Conservation (phyloP, 2,797 vertebrate genomes). For the Acrossocheilus wenchowensis region DNA sequence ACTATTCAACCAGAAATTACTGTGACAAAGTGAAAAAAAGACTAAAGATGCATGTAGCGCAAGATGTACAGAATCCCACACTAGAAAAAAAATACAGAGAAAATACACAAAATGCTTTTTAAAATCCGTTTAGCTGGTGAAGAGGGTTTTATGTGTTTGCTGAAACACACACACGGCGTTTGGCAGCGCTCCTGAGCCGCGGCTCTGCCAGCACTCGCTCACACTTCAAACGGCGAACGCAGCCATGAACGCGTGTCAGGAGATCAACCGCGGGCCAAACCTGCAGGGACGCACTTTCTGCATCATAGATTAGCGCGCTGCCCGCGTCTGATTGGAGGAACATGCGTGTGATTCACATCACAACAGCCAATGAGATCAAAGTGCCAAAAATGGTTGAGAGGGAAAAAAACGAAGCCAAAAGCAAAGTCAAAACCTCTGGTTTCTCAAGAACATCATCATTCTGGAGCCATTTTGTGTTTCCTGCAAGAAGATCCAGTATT, state of each 20-base stretch:
- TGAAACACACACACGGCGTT: not conserved
- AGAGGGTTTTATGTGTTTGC: not conserved
- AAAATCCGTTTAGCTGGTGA: not conserved
- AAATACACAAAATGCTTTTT: not conserved
- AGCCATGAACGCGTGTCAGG: constrained; percentile 42
- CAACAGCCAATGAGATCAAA: not conserved
- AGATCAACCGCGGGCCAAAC: constrained; percentile 37
- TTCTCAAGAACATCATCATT: not conserved
- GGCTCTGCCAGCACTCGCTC: constrained; percentile 31
- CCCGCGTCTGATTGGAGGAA: not conserved
- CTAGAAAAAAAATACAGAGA: not conserved
- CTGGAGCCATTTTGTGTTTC: not conserved
- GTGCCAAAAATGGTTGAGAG: not conserved
- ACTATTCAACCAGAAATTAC: not conserved
- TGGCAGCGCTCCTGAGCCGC: constrained; percentile 28
- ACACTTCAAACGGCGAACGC: constrained; percentile 51
- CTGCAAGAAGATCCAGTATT: not conserved
- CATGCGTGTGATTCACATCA: not conserved
- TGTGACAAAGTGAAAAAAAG: not conserved
- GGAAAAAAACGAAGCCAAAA: not conserved
- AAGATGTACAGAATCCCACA: constrained; percentile 6
- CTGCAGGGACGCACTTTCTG: constrained; percentile 23
- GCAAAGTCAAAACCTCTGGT: not conserved
- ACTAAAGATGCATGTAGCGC: not conserved
- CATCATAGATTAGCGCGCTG: not conserved